Base-by-base conservation (phyloP, 2,888 invertebrate species). In the Acrocera orbiculus region DNA sequence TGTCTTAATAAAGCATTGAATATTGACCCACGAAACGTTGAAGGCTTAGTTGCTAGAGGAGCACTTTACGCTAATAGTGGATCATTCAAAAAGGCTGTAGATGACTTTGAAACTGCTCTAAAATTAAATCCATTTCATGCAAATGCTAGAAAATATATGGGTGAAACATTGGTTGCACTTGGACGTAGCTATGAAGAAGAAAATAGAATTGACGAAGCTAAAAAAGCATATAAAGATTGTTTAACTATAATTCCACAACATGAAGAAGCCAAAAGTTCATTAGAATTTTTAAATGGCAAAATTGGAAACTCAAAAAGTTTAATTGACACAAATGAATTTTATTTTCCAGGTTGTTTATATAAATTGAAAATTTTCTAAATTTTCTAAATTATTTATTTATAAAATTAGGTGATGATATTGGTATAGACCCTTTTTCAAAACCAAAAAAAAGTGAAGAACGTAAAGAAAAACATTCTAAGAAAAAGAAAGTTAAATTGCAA, bases 1-100 rank as follows among this genome's bases (percentile, higher is more conserved):
- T 87, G 87, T 53, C 67, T 90, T 27, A 90, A 90, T 59, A 87
- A 86, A 59, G 95, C 93, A 4, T 62, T 95, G 31, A 82, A 75
- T 54, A 90, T 90, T 47, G 90, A 90, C 61, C 79, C 86, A 1
- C 71, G 80, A 47, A 90, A 90, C 61, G 86, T 89, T 3, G 90
- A 90, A 62, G 90, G 87, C 16, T 65, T 89, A 36, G 89, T 90
- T 2, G 90, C 90, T 2, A 70, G 89, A 50, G 90, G 89, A 42
- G 89, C 89, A 16, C 62, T 90, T 47, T 89, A 85, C 55, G 93
- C 93, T 9, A 93, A 93, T 56, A 85, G 83, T 52, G 89, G 89
- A 42, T 87, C 81, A 48, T 92, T 87, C 60, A 77, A 82, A 47
- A 86, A 86, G 54, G 93, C 93, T 1, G 82, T 93, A 43, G 83